Base-by-base conservation (phyloP, 2,113 vertebrate genomes). In the Caranx ignobilis region DNA sequence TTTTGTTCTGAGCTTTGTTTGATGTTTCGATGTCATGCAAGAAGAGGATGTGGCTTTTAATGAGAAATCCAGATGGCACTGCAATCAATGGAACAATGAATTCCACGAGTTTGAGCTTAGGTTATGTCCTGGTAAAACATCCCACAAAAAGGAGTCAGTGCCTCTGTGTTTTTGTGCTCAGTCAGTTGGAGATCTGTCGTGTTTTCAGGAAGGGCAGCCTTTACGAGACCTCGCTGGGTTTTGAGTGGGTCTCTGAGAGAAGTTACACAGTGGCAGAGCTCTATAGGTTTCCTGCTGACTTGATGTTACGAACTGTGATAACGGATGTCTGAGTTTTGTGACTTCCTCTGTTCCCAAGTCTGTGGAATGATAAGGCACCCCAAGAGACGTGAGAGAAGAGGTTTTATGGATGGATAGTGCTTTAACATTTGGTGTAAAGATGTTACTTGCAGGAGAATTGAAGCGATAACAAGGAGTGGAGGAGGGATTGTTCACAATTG, bases 281-380 rank as follows among this genome's bases (percentile, higher is more conserved):
- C 31, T 48, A 4, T 37, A 41, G 87, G 83, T 73, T 87, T 92
- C 89, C 88, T 89, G 85, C 81, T 82, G 86, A 85, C 81, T 85
- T 54, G 37, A 82, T 72, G 83, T 71, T 67, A 67, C 56, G 4
- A 63, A 79, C 71, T 35, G 37, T 54, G 70, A 60, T 84, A 82
- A 87, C 63, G 73, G 87, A 85, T 82, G 84, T 92, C 85, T 86
- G 84, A 54, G 47, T 87, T 89, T 89, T 90, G 82, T 85, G 82
- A 89, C 90, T 91, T 91, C 85, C 89, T 89, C 69, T 84, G 71
- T 90, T 92, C 84, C 80, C 82, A 68, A 80, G 82, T 79, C 86
- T 84, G 73, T 77, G 64, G 77, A 74, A 75, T 67, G 87, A 93
- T 88, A 85, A 89, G 79, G 91, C 63, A 32, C 60, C 81, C 80